Percentiles rank a stretch among this genome's conserved stretches.
Conservation (phyloP, 1,140 invertebrate species). For the Aleiodes sp. region DNA sequence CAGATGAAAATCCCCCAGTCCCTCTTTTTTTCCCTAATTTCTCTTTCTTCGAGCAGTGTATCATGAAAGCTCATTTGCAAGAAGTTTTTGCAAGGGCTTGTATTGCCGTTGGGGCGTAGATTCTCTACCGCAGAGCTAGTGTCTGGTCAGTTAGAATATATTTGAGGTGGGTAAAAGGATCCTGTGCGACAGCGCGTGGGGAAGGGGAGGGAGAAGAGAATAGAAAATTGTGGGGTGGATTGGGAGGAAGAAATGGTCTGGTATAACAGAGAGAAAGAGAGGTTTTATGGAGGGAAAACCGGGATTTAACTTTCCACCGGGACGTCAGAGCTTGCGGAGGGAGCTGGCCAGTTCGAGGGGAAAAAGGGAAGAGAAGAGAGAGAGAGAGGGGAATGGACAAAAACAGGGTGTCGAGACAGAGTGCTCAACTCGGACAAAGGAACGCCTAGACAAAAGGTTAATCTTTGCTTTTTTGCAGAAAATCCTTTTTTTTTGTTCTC, state of each 20-base stretch:
- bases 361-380: slow-evolving; percentile 26
- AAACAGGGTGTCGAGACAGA: slow-evolving; percentile 63
- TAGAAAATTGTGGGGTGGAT: slow-evolving; percentile 1
- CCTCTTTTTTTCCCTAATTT: too few species aligned
- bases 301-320: slow-evolving; percentile 50
- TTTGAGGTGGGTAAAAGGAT: neutral
- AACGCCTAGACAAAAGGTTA: slow-evolving; percentile 61
- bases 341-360: neutral
- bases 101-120: neutral
- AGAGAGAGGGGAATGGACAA: slow-evolving; percentile 47
- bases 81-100: neutral
- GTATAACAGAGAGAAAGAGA: slow-evolving; percentile 17
- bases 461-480: slow-evolving; percentile 51
- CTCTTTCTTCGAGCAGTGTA: neutral
- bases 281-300: slow-evolving; percentile 39
- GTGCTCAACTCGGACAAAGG: slow-evolving; percentile 60
- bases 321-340: neutral
- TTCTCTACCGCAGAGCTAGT: neutral
- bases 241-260: neutral
- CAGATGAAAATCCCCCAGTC: too few species aligned
- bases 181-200: slow-evolving; percentile 2
- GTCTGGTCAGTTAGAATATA: slow-evolving; percentile 17
- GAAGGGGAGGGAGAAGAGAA: neutral
- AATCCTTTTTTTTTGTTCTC: slow-evolving; percentile 8
- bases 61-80: slow-evolving; percentile 16